Evolutionary conservation across 2,797 vertebrate species (phyloP).

Genomic region (Lateolabrax maculatus): DNA sequence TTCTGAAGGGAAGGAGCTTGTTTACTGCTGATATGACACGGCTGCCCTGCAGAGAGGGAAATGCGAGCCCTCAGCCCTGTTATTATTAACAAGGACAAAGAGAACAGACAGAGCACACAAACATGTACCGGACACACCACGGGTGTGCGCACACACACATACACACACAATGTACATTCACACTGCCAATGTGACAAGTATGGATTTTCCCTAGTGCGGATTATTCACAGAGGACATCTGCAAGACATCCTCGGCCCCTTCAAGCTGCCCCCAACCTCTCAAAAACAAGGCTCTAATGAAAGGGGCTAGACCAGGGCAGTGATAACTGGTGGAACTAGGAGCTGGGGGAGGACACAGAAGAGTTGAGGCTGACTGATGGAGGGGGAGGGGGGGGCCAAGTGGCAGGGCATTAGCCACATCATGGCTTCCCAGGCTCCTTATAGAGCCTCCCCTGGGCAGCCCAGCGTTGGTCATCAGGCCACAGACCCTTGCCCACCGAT

Average conservation of each 20-base stretch:
- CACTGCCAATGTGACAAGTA: constrained; percentile 87
- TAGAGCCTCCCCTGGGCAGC: constrained; percentile 79
- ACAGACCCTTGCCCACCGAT: constrained; percentile 82
- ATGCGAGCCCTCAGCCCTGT: constrained; percentile 88
- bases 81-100: constrained; percentile 93
- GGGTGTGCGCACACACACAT: constrained; percentile 28
- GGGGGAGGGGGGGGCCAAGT: constrained; percentile 67
- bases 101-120: constrained; percentile 84
- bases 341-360: constrained; percentile 69
- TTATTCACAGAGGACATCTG: constrained; percentile 88
- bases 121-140: constrained; percentile 71
- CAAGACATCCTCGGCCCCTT: constrained; percentile 78
- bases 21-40: constrained; percentile 90
- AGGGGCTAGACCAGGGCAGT: constrained; percentile 70
- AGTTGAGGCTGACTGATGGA: constrained; percentile 74
- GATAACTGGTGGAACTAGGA: constrained; percentile 74
- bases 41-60: constrained; percentile 89
- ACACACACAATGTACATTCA: constrained; percentile 46
- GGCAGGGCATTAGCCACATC: constrained; percentile 87
- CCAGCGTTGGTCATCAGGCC: constrained; percentile 80
- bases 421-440: constrained; percentile 83
- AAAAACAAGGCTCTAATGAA: constrained; percentile 82
- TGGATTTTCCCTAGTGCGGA: constrained; percentile 85
- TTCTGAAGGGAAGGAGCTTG: constrained; percentile 88
- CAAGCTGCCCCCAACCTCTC: constrained; percentile 73